Base-by-base conservation (phyloP, 2,113 vertebrate genomes). In the Hemibagrus wyckioides region DNA sequence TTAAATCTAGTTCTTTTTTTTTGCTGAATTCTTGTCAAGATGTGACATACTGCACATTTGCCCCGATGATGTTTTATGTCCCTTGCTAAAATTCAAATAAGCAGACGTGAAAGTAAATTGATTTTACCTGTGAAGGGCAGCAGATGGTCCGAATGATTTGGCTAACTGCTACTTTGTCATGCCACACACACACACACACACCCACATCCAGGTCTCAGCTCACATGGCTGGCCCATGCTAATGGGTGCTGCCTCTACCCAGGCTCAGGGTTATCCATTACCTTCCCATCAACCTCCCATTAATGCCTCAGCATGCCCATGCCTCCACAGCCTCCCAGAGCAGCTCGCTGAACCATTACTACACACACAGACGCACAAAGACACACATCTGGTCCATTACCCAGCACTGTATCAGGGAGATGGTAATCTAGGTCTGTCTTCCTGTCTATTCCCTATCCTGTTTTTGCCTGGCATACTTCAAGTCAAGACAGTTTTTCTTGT, bases 281-380 rank as follows among this genome's bases (percentile, higher is more conserved):
- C 80, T 83, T 88, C 86, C 75, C 89, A 90, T 90, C 89, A 90
- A 77, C 84, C 83, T 52, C 76, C 84, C 80, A 90, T 90, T 90
- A 88, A 90, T 90, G 86, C 89, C 83, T 65, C 69, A 67, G 88
- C 88, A 89, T 89, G 84, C 88, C 52, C 61, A 28, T 4, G 54
- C 80, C 73, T 83, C 84, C 44, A 71, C 89, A 75, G 82, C 63
- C 41, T 87, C 65, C 82, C 71, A 59, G 69, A 82, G 88, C 81
- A 59, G 81, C 69, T 75, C 30, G 28, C 33, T 56, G 48, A 87
- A 83, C 57, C 71, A 48, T 61, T 63, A 83, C 81, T 44, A 39
- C 30, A 81, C 82, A 76, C 81, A 63, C 85, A 84, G 54, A 80
- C 65, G 25, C 85, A 80, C 63, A 75, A 76, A 87, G 33, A 83